phyloP scores from a whole-genome alignment of 1,140 invertebrate genomes.

The Cephus cinctus region DNA sequence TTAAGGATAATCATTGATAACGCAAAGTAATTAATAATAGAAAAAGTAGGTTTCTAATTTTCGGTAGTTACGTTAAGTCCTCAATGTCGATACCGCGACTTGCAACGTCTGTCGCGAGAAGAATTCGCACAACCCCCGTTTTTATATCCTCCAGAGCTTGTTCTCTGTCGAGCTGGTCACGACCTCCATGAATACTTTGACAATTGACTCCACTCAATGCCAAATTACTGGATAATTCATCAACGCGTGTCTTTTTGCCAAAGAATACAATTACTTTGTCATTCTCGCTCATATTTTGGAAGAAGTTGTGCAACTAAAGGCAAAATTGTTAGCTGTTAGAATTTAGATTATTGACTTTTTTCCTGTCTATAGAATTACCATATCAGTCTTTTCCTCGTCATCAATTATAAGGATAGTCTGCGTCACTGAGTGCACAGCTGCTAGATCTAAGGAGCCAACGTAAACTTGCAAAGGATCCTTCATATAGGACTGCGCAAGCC shows the following conservation, averaged over 20 bases:
- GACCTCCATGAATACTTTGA: conserved; percentile 85
- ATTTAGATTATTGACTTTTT: conserved; percentile 7
- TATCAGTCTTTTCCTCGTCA: conserved; percentile 69
- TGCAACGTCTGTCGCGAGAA: conserved; percentile 95
- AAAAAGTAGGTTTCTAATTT: no score
- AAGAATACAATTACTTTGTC: conserved; percentile 90
- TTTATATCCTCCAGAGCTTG: conserved; percentile 81
- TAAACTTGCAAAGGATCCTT: conserved; percentile 85
- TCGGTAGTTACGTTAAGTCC: conserved; percentile 77
- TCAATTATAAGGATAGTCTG: conserved; percentile 74
- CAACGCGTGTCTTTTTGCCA: conserved; percentile 77
- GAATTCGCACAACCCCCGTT: conserved; percentile 70
- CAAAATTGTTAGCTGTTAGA: conserved; percentile 5
- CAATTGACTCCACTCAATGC: conserved; percentile 65
- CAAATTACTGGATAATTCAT: conserved; percentile 79
- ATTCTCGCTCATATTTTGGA: conserved; percentile 62
- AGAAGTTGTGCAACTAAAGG: conserved; percentile 60
- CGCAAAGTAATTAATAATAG: not conserved
- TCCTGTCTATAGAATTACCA: conserved; percentile 47
- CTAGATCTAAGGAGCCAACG: conserved; percentile 83
- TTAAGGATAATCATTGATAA: conserved; percentile 22
- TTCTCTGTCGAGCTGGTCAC: conserved; percentile 84
- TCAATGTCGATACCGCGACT: conserved; percentile 90
- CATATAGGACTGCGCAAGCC: conserved; percentile 83
- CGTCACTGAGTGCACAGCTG: conserved; percentile 79